Evolutionary conservation across 2,797 vertebrate species (phyloP), one percentile per base, ranked within the genome.

Genomic region (Heterohyrax brucei): DNA sequence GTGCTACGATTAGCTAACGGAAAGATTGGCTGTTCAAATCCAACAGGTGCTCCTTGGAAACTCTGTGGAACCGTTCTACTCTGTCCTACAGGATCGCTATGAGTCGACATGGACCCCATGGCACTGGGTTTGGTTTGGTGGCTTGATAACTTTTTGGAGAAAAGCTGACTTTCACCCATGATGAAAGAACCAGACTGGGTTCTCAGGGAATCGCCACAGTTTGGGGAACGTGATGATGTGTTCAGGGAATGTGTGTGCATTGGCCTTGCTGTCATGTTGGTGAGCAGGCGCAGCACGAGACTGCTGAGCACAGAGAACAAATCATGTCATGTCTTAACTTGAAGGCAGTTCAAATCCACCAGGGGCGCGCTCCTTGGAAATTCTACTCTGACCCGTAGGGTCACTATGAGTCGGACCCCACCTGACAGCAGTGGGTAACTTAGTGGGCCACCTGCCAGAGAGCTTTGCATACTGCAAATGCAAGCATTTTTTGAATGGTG

Each of bases 401-500:
- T 39, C 39, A 39, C 39, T 39, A 39, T 39, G 39, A 39, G 39
- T 39, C 39, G 39, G 39, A 39, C 39, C 39, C 39, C 39, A 39
- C 39, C 39, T 39, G 39, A 39, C 39, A 39, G 39, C 39, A 39
- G 39, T 39, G 39, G 39, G 39, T 39, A 39, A 39, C 8, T 87
- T 72, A 61, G 59, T 77, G 7, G 3, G 53, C 3, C 28, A 46
- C 19, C 21, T 70, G 76, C 22, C 66, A 89, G n/a, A 89, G 61
- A 66, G 10, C 9, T 94, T 93, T 73, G 46, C 75, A 39, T 81
- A 50, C 78, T 94, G 46, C 95, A 93, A 79, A 50, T 91, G n/a
- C 9, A 89, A 82, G 16, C 7, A 78, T 68, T 81, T 50, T 10
- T 75, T 79, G 9, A 93, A 83, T 72, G 59, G 91, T n/a, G 93